Evolutionary conservation across 2,888 invertebrate genomes (phyloP), one percentile per base, ranked within the genome.

Genomic region (Eupithecia centaureata): DNA sequence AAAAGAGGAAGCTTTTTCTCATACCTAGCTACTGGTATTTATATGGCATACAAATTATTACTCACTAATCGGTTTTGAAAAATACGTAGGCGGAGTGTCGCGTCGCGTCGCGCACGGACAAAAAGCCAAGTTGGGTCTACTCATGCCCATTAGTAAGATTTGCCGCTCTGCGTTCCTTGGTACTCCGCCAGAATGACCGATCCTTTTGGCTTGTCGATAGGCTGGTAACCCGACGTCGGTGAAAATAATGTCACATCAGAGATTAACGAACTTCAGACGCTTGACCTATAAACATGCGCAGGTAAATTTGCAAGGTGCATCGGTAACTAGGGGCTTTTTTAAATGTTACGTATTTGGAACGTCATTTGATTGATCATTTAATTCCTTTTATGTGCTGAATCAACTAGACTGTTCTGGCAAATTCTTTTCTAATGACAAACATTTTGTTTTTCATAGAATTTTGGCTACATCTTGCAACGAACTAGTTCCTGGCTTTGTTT

Each of bases 191-290:
- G 91, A 92, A 92, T 86, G 86, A 84, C 86, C 88, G 88, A 89
- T 90, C 91, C 91, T 92, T 91, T 92, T 93, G 92, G 92, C 92
- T 88, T 90, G 88, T 91, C 88, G 90, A 89, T 90, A 87, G 84
- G 84, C 83, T 84, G 85, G 84, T 84, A 85, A 86, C 86, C 85
- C 87, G 63, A 28, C 67, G 64, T 67, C 67, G 86, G 86, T 86
- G 84, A 89, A 90, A 92, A 90, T 92, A 92, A 92, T 91, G 91
- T 91, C 91, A 89, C 88, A 91, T 88, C 87, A 89, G 88, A 92
- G 92, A 92, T 87, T 91, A 92, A 92, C 90, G 92, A 91, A 92
- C 92, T 91, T 90, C 86, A 87, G 86, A 86, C 88, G 86, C 81
- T 82, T 91, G 91, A 92, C 92, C 91, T 91, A 92, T 89, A 86